Percentiles rank a stretch among this genome's conserved stretches.
phyloP scores from a whole-genome alignment of 2,888 invertebrate genomes.

The Oxyscelio sp. region DNA sequence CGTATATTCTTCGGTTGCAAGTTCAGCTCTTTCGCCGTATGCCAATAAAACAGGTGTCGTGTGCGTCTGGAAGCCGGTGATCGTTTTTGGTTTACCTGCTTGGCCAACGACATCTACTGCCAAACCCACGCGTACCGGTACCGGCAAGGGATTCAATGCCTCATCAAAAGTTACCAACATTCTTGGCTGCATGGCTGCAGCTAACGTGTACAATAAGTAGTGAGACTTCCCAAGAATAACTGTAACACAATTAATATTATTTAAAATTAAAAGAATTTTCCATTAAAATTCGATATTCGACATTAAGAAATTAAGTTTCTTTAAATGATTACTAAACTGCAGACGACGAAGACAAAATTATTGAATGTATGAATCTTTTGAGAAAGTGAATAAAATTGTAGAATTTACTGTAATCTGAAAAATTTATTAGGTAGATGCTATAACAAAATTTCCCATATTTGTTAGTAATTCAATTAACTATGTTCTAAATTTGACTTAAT shows the following conservation, averaged over 20 bases:
- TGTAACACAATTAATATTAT: slow-evolving; percentile 86
- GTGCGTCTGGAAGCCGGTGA: slow-evolving; percentile 99
- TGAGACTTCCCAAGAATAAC: slow-evolving; percentile 98
- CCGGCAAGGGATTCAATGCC: slow-evolving; percentile 96
- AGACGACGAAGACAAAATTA: too few species aligned
- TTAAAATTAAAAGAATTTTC: neutral
- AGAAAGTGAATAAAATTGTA: too few species aligned
- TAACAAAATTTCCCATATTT: too few species aligned
- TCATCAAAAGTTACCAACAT: slow-evolving; percentile 99
- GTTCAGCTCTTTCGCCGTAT: slow-evolving; percentile 98
- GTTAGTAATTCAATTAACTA: too few species aligned
- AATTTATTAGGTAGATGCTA: too few species aligned
- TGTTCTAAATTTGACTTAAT: too few species aligned
- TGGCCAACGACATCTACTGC: slow-evolving; percentile 99
- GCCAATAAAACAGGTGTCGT: slow-evolving; percentile 99
- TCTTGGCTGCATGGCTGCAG: slow-evolving; percentile 99
- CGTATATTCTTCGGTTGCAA: slow-evolving; percentile 99
- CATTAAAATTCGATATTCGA: too few species aligned
- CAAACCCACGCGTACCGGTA: slow-evolving; percentile 97
- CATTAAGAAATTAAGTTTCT: too few species aligned
- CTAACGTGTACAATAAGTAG: slow-evolving; percentile 97
- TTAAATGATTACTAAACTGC: too few species aligned
- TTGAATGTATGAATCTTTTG: too few species aligned
- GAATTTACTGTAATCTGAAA: too few species aligned
- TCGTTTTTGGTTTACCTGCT: slow-evolving; percentile 99